phyloP scores from a whole-genome alignment of 2,888 invertebrate species.

The Callosobruchus maculatus region DNA sequence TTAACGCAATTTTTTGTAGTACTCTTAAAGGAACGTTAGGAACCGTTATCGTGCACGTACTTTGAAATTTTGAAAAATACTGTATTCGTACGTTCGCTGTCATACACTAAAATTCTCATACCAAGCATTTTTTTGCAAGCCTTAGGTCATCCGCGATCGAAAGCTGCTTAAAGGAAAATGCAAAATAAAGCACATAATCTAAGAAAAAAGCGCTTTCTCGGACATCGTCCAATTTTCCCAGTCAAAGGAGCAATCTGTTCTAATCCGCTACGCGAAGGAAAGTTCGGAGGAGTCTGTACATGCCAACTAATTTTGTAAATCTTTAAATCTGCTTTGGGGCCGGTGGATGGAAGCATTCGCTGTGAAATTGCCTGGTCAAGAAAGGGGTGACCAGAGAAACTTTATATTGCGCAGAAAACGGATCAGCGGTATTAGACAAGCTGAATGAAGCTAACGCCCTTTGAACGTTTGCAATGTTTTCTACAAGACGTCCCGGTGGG shows the following conservation, averaged over 20 bases:
- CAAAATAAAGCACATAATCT: background rate
- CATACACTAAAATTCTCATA: background rate
- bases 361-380: background rate
- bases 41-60: no score
- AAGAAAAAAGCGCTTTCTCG: background rate
- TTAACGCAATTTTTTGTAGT: no score
- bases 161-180: background rate
- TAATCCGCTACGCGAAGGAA: background rate
- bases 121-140: background rate
- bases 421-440: background rate
- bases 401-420: background rate
- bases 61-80: no score
- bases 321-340: background rate
- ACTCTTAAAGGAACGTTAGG: no score
- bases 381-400: background rate
- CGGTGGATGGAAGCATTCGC: background rate
- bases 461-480: background rate
- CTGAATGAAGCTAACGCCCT: background rate
- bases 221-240: background rate
- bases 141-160: background rate
- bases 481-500: background rate
- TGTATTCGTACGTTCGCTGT: background rate
- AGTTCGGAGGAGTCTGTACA: background rate
- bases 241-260: background rate
- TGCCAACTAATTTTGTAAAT: background rate